These are phyloP conservation scores for Anadara kagoshimensis DNA, from an alignment of 1,140 invertebrate species.

Conservation along the genomic window DNA sequence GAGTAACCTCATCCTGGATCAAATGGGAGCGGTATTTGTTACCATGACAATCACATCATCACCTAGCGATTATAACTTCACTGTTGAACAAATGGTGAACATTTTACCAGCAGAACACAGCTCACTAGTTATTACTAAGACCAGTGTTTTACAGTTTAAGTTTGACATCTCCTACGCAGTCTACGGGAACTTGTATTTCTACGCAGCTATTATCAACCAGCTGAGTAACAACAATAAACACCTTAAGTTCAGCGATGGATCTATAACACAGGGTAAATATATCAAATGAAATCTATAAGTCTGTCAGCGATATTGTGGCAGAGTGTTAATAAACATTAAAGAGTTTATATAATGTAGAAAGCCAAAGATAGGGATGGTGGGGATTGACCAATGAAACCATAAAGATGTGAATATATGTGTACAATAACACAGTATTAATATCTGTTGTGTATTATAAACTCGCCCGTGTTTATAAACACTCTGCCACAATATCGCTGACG, in stretches of 20 bases:
- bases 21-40: constrained; percentile 42
- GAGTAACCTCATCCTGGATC: constrained; percentile 37
- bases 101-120: constrained; percentile 21
- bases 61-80: constrained; percentile 43
- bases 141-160: constrained; percentile 9
- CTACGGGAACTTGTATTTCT: constrained; percentile 21
- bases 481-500: too few species aligned
- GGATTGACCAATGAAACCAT: too few species aligned
- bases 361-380: too few species aligned
- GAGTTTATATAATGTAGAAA: too few species aligned
- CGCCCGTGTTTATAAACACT: too few species aligned
- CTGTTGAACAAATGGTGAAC: constrained; percentile 21
- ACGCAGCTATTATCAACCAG: constrained; percentile 14
- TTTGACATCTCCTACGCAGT: constrained; percentile 15
- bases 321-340: too few species aligned
- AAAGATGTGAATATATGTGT: too few species aligned
- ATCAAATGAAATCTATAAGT: neutral
- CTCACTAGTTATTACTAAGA: constrained; percentile 11
- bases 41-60: constrained; percentile 39
- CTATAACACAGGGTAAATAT: constrained; percentile 22
- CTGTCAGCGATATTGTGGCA: too few species aligned
- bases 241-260: constrained; percentile 2
- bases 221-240: neutral
- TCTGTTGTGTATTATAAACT: too few species aligned
- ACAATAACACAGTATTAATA: too few species aligned